Evolutionary conservation across 2,888 invertebrate genomes (phyloP), one percentile per base, ranked within the genome.

Genomic region (Pristionchus exspectatus): DNA sequence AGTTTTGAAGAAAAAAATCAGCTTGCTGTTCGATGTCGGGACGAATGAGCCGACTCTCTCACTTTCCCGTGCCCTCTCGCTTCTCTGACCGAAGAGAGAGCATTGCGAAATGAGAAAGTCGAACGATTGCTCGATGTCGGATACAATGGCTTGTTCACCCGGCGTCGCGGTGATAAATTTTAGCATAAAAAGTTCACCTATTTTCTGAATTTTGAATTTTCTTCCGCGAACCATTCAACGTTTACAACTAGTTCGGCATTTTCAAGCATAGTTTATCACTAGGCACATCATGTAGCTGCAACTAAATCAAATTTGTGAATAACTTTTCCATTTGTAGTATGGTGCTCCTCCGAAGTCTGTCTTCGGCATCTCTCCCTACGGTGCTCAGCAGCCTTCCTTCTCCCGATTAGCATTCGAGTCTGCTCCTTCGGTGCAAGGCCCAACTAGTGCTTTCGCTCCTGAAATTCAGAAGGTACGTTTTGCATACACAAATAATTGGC

Each of bases 281-380:
- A 4, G 59, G 59, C 21, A 59, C 14, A 59, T 7, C 59, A 59
- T 59, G 59, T 18, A 59, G 18, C 18, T 59, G 21, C n/a, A 44
- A 44, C 3, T 9, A 44, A 50, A 3, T 50, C 44, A 50, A 12
- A 50, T 50, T 50, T 50, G 9, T 50, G 12, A 50, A 50, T 10
- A 50, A 50, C 12, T 50, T 12, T n/a, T 72, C 33, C 12, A 30
- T 16, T 33, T 72, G 21, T 30, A 77, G 77, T 77, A 77, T 44
- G 77, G 77, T 33, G 77, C 77, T 16, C 77, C 77, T 21, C 77
- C 77, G 77, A 38, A 21, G 21, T 77, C 77, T 12, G 77, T 44
- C 16, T 77, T 77, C 44, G 77, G 77, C n/a, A 44, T 24, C 24
- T 1, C 33, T n/a, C 18, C 16, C 18, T 72, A 72, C 33, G 72